Percentiles rank a stretch among this genome's conserved stretches.
Conservation (phyloP, 2,113 vertebrate species). For the Empidonax alnorum region DNA sequence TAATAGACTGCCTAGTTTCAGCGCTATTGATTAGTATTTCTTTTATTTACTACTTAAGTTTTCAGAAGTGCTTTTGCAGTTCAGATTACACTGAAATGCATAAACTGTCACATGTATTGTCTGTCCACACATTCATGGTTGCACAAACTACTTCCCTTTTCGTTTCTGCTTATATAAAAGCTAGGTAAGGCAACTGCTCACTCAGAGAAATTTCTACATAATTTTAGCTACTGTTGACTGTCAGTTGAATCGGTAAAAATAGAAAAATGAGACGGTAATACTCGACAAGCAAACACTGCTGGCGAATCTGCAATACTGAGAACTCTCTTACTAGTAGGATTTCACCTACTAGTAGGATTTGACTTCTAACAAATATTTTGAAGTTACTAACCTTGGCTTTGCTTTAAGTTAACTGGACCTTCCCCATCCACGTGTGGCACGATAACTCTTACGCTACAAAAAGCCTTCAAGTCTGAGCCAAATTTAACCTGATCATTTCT, state of each 20-base stretch:
- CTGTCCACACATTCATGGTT: conserved; percentile 11
- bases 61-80: not conserved
- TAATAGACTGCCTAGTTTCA: not conserved
- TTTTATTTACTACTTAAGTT: not conserved
- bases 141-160: conserved; percentile 35
- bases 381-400: not conserved
- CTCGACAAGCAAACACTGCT: not conserved
- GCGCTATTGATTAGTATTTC: not conserved
- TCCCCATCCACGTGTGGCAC: not conserved
- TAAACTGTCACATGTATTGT: not conserved
- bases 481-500: not conserved
- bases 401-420: not conserved
- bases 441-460: not conserved
- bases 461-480: not conserved
- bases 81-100: not conserved
- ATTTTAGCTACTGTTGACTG: conserved; percentile 24
- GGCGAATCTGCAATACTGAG: not conserved
- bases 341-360: not conserved
- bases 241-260: conserved; percentile 18
- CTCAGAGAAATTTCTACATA: conserved; percentile 22
- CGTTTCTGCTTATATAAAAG: not conserved
- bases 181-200: conserved; percentile 44
- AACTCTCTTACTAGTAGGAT: not conserved
- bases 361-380: not conserved
- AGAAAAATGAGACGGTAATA: not conserved